phyloP scores from a whole-genome alignment of 2,888 invertebrate genomes.

The Cheilosia pagana region DNA sequence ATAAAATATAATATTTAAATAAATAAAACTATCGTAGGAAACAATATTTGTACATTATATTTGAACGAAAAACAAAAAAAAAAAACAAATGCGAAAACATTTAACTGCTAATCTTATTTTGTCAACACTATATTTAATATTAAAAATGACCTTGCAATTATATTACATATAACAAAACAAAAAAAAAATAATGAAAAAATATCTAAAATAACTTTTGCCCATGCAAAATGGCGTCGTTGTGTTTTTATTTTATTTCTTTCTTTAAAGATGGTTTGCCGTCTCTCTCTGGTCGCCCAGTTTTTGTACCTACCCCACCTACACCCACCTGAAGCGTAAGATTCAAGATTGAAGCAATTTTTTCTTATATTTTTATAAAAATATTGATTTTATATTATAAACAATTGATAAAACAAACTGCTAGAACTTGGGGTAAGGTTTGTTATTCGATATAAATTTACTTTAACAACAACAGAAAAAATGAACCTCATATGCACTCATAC shows the following conservation, averaged over 20 bases:
- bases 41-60: slow-evolving; percentile 52
- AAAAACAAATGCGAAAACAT: neutral
- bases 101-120: slow-evolving; percentile 18
- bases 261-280: slow-evolving; percentile 60
- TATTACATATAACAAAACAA: slow-evolving; percentile 23
- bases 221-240: slow-evolving; percentile 29
- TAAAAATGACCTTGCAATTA: slow-evolving; percentile 36
- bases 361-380: neutral
- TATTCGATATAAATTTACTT: slow-evolving; percentile 12
- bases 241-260: slow-evolving; percentile 65
- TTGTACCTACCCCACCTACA: slow-evolving; percentile 6
- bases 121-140: slow-evolving; percentile 45
- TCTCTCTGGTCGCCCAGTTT: slow-evolving; percentile 48
- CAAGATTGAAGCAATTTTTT: too few species aligned
- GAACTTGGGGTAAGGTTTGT: slow-evolving; percentile 60
- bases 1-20: slow-evolving; percentile 7
- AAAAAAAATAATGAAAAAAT: slow-evolving; percentile 32
- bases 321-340: slow-evolving; percentile 39
- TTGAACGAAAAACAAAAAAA: slow-evolving; percentile 1
- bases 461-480: slow-evolving; percentile 1
- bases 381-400: neutral
- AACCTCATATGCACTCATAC: slow-evolving; percentile 69
- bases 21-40: slow-evolving; percentile 10
- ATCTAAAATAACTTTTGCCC: slow-evolving; percentile 35
- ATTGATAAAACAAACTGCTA: slow-evolving; percentile 2